Conservation (phyloP, 2,797 vertebrate genomes). For the Anableps anableps region DNA sequence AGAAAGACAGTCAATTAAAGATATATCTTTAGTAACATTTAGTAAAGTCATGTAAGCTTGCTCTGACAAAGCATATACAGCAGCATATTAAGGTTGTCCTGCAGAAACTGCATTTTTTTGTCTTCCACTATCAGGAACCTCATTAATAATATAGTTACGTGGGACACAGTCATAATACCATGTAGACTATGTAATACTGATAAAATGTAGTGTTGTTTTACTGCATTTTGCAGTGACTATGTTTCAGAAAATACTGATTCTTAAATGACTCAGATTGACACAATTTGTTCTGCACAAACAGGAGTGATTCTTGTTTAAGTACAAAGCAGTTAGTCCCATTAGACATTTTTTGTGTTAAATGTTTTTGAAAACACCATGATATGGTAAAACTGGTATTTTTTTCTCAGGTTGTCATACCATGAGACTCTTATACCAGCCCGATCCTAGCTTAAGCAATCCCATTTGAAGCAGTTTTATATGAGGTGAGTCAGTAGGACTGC, state of each 20-base stretch:
- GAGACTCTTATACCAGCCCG: not conserved
- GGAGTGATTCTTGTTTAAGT: not conserved
- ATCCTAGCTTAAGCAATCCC: not conserved
- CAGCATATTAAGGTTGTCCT: not conserved
- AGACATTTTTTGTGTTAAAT: not conserved
- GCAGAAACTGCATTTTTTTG: too few species aligned
- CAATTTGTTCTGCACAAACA: not conserved
- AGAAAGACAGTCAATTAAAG: not conserved
- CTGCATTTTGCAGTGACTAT: not conserved
- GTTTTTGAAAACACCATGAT: not conserved
- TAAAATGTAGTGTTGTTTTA: not conserved
- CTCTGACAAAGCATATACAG: not conserved
- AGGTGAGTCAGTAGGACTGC: conserved; percentile 49
- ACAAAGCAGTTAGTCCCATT: not conserved
- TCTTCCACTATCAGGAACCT: too few species aligned
- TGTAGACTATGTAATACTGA: not conserved
- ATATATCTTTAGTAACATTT: not conserved
- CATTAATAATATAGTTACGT: too few species aligned
- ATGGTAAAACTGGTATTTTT: not conserved
- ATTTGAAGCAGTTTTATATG: conserved; percentile 13
- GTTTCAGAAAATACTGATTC: not conserved
- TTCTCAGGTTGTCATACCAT: not conserved
- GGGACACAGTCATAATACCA: too few species aligned
- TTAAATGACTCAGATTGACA: not conserved
- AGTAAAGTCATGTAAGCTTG: not conserved